Percentiles rank a stretch among this genome's conserved stretches.
Conservation (phyloP, 2,888 invertebrate species). For the Cistogaster globosa region DNA sequence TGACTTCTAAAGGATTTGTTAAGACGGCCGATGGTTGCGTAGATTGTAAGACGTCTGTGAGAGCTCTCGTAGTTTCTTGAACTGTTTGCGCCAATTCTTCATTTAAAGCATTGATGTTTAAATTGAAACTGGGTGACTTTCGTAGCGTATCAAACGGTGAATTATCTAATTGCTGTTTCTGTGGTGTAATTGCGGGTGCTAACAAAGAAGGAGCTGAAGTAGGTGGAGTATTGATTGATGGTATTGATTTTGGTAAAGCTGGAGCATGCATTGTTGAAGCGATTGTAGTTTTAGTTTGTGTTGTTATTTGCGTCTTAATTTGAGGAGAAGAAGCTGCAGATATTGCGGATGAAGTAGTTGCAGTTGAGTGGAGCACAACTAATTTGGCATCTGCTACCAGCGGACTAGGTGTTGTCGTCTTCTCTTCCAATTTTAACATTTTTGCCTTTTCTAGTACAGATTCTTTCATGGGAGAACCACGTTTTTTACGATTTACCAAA, state of each 20-base stretch:
- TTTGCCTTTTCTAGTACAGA: conserved; percentile 77
- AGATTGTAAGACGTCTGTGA: conserved; percentile 77
- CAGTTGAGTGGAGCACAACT: conserved; percentile 51
- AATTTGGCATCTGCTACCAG: conserved; percentile 72
- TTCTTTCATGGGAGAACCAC: conserved; percentile 80
- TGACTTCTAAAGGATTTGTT: conserved; percentile 45
- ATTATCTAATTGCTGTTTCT: conserved; percentile 69
- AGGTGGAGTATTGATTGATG: conserved; percentile 53
- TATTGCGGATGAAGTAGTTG: conserved; percentile 17
- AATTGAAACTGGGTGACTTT: conserved; percentile 82
- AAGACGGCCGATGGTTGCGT: conserved; percentile 70
- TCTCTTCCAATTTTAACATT: conserved; percentile 74
- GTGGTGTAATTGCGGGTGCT: conserved; percentile 51
- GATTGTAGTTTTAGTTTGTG: conserved; percentile 53
- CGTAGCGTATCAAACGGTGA: conserved; percentile 83
- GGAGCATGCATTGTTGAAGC: conserved; percentile 59
- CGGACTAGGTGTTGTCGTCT: conserved; percentile 45
- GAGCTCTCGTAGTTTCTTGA: conserved; percentile 80
- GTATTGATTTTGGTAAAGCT: conserved; percentile 61
- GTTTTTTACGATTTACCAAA: conserved; percentile 77
- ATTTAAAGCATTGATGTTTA: conserved; percentile 80
- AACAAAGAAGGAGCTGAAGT: conserved; percentile 48
- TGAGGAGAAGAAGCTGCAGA: conserved; percentile 31
- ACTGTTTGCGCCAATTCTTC: conserved; percentile 81
- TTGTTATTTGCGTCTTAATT: conserved; percentile 20